Conservation (phyloP, 2,888 invertebrate species). For the Dascillus cervinus region DNA sequence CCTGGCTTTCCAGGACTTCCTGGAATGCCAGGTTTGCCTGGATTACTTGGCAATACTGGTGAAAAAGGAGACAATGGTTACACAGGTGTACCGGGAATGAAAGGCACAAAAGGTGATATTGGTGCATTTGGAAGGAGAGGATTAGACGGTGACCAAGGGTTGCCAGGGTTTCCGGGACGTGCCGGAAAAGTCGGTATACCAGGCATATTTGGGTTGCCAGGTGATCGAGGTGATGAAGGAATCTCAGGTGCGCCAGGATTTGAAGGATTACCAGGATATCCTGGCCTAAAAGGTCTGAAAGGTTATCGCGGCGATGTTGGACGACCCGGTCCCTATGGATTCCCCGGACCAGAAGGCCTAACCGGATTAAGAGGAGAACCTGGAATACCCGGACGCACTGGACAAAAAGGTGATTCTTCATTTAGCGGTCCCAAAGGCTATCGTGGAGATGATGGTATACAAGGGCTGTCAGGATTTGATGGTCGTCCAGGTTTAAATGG, state of each 20-base stretch:
- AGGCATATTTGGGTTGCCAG: slow-evolving; percentile 22
- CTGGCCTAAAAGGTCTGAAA: slow-evolving; percentile 48
- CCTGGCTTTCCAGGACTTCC: slow-evolving; percentile 38
- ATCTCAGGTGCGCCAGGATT: slow-evolving; percentile 37
- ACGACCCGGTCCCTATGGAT: slow-evolving; percentile 29
- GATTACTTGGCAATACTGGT: slow-evolving; percentile 37
- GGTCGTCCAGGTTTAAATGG: slow-evolving; percentile 47
- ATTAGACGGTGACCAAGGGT: slow-evolving; percentile 17
- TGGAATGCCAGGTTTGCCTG: slow-evolving; percentile 31
- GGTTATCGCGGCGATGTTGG: slow-evolving; percentile 43
- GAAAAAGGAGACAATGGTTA: slow-evolving; percentile 30
- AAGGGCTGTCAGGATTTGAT: slow-evolving; percentile 44
- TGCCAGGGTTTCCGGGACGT: slow-evolving; percentile 33
- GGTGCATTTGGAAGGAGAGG: slow-evolving; percentile 24
- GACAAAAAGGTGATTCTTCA: slow-evolving; percentile 51
- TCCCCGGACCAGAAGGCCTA: slow-evolving; percentile 39
- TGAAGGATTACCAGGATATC: slow-evolving; percentile 30
- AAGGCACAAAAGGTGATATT: slow-evolving; percentile 32
- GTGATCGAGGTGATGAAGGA: slow-evolving; percentile 10
- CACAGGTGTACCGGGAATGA: slow-evolving; percentile 30
- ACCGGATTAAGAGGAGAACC: slow-evolving; percentile 40
- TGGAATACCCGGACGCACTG: slow-evolving; percentile 38
- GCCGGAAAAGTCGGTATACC: slow-evolving; percentile 26
- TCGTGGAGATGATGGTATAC: slow-evolving; percentile 44
- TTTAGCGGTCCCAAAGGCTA: slow-evolving; percentile 58